phyloP scores from a whole-genome alignment of 2,113 vertebrate genomes.

The Indri indri region DNA sequence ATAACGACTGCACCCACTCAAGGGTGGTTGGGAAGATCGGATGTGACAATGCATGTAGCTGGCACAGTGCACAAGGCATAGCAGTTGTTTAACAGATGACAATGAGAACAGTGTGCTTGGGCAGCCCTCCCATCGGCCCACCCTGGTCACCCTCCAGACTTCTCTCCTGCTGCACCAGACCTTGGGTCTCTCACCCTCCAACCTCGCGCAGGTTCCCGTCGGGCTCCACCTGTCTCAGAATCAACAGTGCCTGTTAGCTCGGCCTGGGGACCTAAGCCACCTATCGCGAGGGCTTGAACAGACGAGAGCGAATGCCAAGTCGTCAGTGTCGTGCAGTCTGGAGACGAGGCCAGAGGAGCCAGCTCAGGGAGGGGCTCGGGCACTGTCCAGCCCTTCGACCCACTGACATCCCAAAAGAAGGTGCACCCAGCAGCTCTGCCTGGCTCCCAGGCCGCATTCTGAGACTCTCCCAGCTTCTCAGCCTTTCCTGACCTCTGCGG shows the following conservation, averaged over 20 bases:
- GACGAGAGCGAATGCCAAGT: fast-evolving
- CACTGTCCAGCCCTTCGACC: not conserved
- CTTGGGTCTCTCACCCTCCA: not conserved
- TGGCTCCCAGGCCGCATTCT: not conserved
- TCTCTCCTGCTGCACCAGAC: not conserved
- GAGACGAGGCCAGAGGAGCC: not conserved
- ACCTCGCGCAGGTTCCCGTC: not conserved
- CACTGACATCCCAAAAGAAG: fast-evolving
- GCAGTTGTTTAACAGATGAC: fast-evolving
- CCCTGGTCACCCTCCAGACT: fast-evolving
- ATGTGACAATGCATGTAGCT: fast-evolving
- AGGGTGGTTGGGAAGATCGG: fast-evolving
- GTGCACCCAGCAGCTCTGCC: not conserved
- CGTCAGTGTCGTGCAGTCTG: fast-evolving
- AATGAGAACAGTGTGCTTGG: fast-evolving
- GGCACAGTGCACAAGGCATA: not conserved
- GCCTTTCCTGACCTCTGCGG: too few species aligned
- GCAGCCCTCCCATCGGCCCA: fast-evolving
- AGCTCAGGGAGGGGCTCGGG: fast-evolving
- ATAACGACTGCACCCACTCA: fast-evolving
- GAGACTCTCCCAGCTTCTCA: fast-evolving
- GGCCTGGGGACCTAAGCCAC: not conserved
- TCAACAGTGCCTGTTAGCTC: fast-evolving
- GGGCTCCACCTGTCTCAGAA: fast-evolving
- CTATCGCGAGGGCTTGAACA: fast-evolving